Evolutionary conservation across 2,797 vertebrate genomes (phyloP), one percentile per base, ranked within the genome.

Genomic region (Oreochromis mossambicus): DNA sequence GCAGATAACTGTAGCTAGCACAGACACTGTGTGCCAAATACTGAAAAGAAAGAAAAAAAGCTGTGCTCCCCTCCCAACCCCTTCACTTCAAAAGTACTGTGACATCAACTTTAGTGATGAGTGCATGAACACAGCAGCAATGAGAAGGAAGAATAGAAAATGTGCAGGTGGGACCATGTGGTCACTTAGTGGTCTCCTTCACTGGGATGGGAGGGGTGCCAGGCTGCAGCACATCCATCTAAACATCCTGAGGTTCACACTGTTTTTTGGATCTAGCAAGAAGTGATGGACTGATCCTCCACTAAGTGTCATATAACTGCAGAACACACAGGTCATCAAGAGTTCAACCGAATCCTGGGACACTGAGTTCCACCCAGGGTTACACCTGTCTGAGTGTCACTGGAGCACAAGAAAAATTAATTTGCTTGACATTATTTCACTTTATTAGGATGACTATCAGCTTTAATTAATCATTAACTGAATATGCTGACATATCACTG

Each of bases 361-460:
- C 34, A 38, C 7, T 0, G 34, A 11, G 4, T 66, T 66, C 19
- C 61, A 1, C 61, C 61, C 2, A 2, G 34, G 7, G 61, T 38
- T 21, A 21, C 19, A 0, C 34, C 34, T 21, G 19, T 66, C 34
- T 43, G 66, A 17, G 38, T 38, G 66, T 46, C 21, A 46, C 21
- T 70, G 66, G 8, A 70, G 41, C 36, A 43, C 38, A 70, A 17
- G 2, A 70, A 70, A 70, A 70, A 46, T 46, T 3, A 46, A 70
- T 26, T 70, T 43, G 4, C 12, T 46, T 70, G 38, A 70, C 66
- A 46, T 46, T 43, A 43, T 46, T 70, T 70, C 11, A 4, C 10
- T 9, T 41, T 48, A 46, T 29, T n/a, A 51, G 9, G n/a, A 19
- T 51, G 50, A 2, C 15, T 2, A 13, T 43, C 11, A 51, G 17